These are phyloP conservation scores for Tetraodon nigroviridis DNA, from an alignment of 2,113 vertebrate species.

Conservation along the genomic window DNA sequence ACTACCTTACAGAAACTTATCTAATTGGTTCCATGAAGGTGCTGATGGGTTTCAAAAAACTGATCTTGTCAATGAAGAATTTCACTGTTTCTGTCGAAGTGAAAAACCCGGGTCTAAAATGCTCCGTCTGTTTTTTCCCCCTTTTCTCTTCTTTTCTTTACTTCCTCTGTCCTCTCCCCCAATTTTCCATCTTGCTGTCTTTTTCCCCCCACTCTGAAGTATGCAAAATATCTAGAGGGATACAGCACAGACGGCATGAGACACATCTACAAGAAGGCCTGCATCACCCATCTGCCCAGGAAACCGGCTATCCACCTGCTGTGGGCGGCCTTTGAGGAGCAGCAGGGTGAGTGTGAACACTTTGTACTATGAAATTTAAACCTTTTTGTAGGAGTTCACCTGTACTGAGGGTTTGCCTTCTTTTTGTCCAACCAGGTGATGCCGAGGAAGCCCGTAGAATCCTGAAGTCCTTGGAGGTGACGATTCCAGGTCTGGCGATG, in stretches of 20 bases:
- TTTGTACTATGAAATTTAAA: background rate
- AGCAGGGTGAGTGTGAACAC: conserved; percentile 82
- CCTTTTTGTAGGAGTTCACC: background rate
- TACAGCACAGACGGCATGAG: conserved; percentile 93
- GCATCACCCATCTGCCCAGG: conserved; percentile 90
- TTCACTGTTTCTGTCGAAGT: conserved; percentile 69
- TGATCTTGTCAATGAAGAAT: conserved; percentile 90
- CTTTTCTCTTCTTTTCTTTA: conserved; percentile 41
- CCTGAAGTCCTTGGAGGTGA: conserved; percentile 83
- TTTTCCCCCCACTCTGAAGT: conserved; percentile 87
- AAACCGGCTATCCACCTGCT: conserved; percentile 93
- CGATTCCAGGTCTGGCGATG: conserved; percentile 87
- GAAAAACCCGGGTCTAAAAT: conserved; percentile 67
- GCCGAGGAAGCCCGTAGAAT: conserved; percentile 89
- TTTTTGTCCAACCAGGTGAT: conserved; percentile 72
- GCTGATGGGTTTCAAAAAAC: conserved; percentile 99
- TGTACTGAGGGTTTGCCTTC: background rate
- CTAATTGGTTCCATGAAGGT: conserved; percentile 99
- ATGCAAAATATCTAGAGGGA: conserved; percentile 98
- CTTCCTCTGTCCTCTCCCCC: conserved; percentile 49
- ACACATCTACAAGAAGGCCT: conserved; percentile 96
- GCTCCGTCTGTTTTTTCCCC: conserved; percentile 49
- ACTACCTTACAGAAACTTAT: conserved; percentile 99
- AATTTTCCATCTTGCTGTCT: conserved; percentile 57
- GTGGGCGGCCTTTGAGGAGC: conserved; percentile 98